Percentiles rank a stretch among this genome's conserved stretches.
These are phyloP conservation scores for Vireo altiloquus DNA, from an alignment of 2,113 vertebrate genomes.

Conservation along the genomic window DNA sequence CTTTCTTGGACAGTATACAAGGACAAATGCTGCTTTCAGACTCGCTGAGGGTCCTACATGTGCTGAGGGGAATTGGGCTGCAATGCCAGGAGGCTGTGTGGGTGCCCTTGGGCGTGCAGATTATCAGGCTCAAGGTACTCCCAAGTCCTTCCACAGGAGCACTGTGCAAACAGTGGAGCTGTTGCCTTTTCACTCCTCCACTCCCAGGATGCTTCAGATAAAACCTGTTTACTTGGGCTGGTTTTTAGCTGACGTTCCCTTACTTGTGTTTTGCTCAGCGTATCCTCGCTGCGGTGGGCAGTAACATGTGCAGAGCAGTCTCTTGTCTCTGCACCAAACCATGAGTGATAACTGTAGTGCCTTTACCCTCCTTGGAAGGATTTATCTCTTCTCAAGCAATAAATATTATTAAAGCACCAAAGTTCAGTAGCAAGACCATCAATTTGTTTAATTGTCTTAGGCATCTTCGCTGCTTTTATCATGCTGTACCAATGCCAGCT, in stretches of 20 bases:
- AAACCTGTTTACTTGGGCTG: neutral
- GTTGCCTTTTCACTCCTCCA: neutral
- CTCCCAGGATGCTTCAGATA: neutral
- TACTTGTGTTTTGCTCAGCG: accelerated
- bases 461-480: neutral
- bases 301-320: neutral
- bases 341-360: accelerated
- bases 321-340: neutral
- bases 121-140: neutral
- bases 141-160: neutral
- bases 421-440: neutral
- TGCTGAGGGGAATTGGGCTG: neutral
- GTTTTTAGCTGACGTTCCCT: neutral
- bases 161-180: neutral
- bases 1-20: neutral
- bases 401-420: neutral
- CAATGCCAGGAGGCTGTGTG: neutral
- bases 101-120: neutral
- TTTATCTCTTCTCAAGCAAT: neutral
- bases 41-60: neutral
- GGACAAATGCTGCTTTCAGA: neutral
- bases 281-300: neutral
- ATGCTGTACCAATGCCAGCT: neutral
- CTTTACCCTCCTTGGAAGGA: neutral
- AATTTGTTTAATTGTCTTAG: neutral